Percentiles rank a stretch among this genome's conserved stretches.
Conservation (phyloP, 1,140 invertebrate genomes). For the Matsumurasca onukii region DNA sequence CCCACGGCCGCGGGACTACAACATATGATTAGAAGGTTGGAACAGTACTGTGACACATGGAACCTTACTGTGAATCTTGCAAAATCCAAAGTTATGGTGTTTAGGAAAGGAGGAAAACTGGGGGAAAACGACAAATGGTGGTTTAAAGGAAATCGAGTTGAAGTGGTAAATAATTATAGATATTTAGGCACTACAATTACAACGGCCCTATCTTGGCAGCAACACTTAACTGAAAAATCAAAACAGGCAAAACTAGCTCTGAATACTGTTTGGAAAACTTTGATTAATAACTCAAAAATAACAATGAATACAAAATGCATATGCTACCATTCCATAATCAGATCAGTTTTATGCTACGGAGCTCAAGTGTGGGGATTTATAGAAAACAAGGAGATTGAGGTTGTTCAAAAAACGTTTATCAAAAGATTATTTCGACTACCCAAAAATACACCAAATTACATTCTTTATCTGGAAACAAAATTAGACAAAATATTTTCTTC, state of each 20-base stretch:
- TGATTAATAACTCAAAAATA: background rate
- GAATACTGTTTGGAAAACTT: background rate
- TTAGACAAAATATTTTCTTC: background rate
- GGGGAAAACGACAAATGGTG: no score
- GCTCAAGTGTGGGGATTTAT: background rate
- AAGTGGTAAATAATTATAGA: no score
- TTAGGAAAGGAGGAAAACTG: conserved; percentile 34
- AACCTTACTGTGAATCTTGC: conserved; percentile 35
- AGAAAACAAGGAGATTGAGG: background rate
- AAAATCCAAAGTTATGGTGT: conserved; percentile 41
- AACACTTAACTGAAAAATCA: background rate
- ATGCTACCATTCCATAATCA: background rate
- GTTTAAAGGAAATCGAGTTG: no score
- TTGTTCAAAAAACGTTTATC: background rate
- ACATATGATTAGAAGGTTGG: conserved; percentile 27
- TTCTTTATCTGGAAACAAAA: background rate
- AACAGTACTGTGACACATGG: conserved; percentile 34
- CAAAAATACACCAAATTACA: conserved; percentile 7
- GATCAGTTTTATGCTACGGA: background rate
- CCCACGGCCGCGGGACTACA: conserved; percentile 18
- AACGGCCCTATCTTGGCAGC: background rate
- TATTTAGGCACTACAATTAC: conserved; percentile 24
- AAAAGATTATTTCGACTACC: background rate
- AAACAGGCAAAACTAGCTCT: background rate
- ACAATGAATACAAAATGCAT: background rate